These are phyloP conservation scores for Origma solitaria DNA, from an alignment of 2,113 vertebrate genomes.

Conservation along the genomic window DNA sequence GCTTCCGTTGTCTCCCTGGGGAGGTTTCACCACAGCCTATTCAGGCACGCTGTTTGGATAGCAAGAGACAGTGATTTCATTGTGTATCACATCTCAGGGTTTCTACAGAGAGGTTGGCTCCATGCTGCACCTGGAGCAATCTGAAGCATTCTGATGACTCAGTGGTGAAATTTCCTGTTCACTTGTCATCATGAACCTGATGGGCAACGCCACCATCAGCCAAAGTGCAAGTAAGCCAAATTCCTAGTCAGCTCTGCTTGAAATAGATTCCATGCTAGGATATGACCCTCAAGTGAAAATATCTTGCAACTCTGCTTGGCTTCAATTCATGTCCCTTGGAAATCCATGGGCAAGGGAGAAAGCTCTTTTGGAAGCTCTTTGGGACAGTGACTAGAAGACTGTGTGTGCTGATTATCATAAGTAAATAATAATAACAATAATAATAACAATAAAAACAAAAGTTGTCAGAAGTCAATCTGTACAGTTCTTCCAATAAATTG, in stretches of 20 bases:
- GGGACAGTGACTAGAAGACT: not conserved
- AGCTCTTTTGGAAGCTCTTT: not conserved
- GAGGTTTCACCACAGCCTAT: not conserved
- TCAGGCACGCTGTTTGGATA: not conserved
- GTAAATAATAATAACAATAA: not conserved
- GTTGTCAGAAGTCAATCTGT: not conserved
- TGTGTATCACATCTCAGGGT: not conserved
- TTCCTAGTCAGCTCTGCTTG: not conserved
- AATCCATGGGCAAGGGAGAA: not conserved
- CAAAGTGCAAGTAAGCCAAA: slow-evolving; percentile 12
- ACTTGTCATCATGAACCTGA: slow-evolving; percentile 7
- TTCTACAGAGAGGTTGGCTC: not conserved
- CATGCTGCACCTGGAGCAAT: not conserved
- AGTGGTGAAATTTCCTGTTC: slow-evolving; percentile 35
- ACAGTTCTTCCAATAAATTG: not conserved
- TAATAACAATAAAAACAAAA: not conserved
- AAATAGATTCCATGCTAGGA: not conserved
- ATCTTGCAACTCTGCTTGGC: not conserved
- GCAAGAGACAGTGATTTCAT: not conserved
- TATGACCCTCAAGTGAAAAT: not conserved
- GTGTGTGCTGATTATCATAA: not conserved
- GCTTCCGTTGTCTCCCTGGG: not conserved
- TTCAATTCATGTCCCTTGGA: not conserved
- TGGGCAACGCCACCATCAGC: not conserved
- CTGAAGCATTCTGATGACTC: not conserved